Evolutionary conservation across 2,888 invertebrate genomes (phyloP).

Genomic region (Cynaeus angustus): DNA sequence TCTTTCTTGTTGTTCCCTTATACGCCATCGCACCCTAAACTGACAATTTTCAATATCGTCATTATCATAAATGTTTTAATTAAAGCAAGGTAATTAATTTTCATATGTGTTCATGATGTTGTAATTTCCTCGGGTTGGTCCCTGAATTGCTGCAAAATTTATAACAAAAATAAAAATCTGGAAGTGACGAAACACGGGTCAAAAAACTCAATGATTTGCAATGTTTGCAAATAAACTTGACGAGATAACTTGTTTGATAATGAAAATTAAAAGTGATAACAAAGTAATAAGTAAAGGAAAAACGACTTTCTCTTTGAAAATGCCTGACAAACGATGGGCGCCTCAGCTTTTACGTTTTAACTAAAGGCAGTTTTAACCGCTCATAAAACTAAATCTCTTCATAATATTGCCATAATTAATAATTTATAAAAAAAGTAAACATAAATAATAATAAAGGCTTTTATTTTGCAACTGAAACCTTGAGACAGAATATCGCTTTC

Average conservation of each 20-base stretch:
- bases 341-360: too few relatives aligned
- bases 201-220: constrained; percentile 3
- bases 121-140: too few relatives aligned
- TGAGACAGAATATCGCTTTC: too few relatives aligned
- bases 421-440: too few relatives aligned
- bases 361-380: too few relatives aligned
- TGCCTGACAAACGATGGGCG: too few relatives aligned
- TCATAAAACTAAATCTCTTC: not conserved
- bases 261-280: constrained; percentile 6
- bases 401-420: too few relatives aligned
- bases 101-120: not conserved
- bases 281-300: constrained; percentile 13
- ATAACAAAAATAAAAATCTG: too few relatives aligned
- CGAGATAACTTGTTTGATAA: not conserved
- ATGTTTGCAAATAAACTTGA: constrained; percentile 1
- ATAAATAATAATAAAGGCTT: too few relatives aligned
- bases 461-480: too few relatives aligned
- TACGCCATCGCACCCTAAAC: constrained; percentile 16
- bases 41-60: constrained; percentile 30
- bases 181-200: not conserved
- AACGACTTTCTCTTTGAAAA: constrained; percentile 20
- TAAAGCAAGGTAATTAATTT: not conserved
- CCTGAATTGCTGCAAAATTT: too few relatives aligned
- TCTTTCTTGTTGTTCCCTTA: constrained; percentile 30
- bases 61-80: constrained; percentile 4